These are phyloP conservation scores for Riparia riparia DNA, from an alignment of 2,113 vertebrate species.

Conservation along the genomic window DNA sequence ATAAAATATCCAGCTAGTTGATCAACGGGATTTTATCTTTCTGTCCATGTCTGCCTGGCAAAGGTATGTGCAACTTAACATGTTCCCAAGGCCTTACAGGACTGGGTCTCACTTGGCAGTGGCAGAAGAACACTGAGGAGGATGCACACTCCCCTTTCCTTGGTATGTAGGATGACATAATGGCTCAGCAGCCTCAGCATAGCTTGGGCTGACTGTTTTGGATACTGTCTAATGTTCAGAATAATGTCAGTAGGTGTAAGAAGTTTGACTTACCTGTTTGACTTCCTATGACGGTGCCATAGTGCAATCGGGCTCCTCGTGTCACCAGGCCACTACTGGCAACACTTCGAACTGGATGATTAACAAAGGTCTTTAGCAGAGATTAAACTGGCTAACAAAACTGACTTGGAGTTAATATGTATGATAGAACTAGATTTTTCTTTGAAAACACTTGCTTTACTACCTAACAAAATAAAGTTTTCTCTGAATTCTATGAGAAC, in stretches of 20 bases:
- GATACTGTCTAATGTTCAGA: background rate
- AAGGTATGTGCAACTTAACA: background rate
- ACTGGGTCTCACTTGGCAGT: background rate
- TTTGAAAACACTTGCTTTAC: background rate
- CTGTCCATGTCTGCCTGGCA: background rate
- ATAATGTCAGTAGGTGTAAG: background rate
- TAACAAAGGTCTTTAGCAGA: background rate
- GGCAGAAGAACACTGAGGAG: background rate
- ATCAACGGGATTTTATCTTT: background rate
- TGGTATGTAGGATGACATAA: background rate
- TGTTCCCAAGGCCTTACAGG: background rate
- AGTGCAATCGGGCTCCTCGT: background rate
- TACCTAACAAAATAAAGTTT: background rate
- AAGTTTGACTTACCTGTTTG: background rate
- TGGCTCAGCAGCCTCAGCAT: background rate
- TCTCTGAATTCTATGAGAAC: background rate
- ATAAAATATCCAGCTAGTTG: background rate
- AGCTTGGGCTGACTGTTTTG: background rate
- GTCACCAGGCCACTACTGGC: background rate
- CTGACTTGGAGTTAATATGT: background rate
- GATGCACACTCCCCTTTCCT: background rate
- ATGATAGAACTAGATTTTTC: background rate
- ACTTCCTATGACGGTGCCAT: fast-evolving
- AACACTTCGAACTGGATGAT: background rate
- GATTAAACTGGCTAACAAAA: background rate